These are phyloP conservation scores for Corapipo altera DNA, from an alignment of 2,113 vertebrate genomes.

Conservation along the genomic window DNA sequence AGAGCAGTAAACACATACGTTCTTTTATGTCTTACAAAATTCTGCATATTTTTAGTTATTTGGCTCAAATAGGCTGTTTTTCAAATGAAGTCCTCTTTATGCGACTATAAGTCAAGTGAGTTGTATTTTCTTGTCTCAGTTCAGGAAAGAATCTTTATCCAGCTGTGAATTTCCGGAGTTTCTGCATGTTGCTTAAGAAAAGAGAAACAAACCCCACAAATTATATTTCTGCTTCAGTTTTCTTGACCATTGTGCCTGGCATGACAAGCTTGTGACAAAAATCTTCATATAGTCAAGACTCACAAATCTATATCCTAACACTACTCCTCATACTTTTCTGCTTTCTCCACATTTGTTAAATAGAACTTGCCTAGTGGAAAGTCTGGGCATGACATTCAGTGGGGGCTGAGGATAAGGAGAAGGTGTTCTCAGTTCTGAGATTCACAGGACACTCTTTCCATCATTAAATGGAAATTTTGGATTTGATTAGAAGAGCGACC, in stretches of 20 bases:
- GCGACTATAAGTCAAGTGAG: not conserved
- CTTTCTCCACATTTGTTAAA: not conserved
- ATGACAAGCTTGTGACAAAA: not conserved
- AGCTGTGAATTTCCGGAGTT: not conserved
- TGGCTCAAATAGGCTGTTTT: not conserved
- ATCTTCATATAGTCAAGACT: not conserved
- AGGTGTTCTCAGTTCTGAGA: not conserved
- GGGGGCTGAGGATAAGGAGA: not conserved
- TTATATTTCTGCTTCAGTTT: not conserved
- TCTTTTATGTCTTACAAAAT: not conserved
- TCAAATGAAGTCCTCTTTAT: not conserved
- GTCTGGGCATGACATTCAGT: not conserved
- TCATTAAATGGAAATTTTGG: not conserved
- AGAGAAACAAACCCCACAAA: not conserved
- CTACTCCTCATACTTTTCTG: not conserved
- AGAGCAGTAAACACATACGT: not conserved
- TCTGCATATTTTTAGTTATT: not conserved
- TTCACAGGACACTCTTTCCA: not conserved
- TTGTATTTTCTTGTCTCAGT: not conserved
- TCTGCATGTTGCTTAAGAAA: not conserved
- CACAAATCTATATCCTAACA: not conserved
- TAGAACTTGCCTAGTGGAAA: not conserved
- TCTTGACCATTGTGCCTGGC: not conserved
- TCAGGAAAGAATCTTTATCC: not conserved
- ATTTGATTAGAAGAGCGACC: not conserved